Evolutionary conservation across 2,888 invertebrate species (phyloP), one percentile per base, ranked within the genome.

Genomic region (Rotaria sp.): DNA sequence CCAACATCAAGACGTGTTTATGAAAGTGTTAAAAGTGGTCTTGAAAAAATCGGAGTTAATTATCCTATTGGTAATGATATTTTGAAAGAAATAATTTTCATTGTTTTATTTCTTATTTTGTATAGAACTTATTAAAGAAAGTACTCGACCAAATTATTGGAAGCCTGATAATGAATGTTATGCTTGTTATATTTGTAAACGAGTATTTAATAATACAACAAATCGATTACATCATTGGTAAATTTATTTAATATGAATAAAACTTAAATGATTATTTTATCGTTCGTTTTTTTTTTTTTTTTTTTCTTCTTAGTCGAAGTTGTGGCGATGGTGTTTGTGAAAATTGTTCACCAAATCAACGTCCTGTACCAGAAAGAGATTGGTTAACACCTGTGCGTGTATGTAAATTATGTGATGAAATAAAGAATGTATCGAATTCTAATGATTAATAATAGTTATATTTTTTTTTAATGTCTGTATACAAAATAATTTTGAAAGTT

Each of bases 71-170:
- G 75, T 67, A 67, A 18, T 50, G 18, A 50, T 18, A 50, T 50
- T 18, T 50, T 50, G 18, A 50, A 45, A 45, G 45, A 50, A 50
- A 10, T 15, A 50, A 15, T 50, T 50, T 50, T 50, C 18, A 13
- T 45, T 45, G 5, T 45, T 11, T 45, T 11, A 50, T 18, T 18
- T 26, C 24, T 55, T 55, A 3, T 26, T 55, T 55, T 55, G 55
- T 50, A n/a, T 86, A 45, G 87, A 86, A 38, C 50, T 94, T 84
- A 94, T 95, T 84, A 95, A 95, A 90, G 94, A 94, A 88, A 93
- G 94, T 10, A 94, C 94, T 13, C 92, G 95, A 59, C 95, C 95
- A 1, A 91, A 93, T 0, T 95, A 95, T 90, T 95, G 95, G 95
- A 93, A 94, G 52, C 94, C 95, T 0, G 95, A 95, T 90, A 92